Percentiles rank a stretch among this genome's conserved stretches.
phyloP scores from a whole-genome alignment of 2,888 invertebrate species.

The Mantis religiosa region DNA sequence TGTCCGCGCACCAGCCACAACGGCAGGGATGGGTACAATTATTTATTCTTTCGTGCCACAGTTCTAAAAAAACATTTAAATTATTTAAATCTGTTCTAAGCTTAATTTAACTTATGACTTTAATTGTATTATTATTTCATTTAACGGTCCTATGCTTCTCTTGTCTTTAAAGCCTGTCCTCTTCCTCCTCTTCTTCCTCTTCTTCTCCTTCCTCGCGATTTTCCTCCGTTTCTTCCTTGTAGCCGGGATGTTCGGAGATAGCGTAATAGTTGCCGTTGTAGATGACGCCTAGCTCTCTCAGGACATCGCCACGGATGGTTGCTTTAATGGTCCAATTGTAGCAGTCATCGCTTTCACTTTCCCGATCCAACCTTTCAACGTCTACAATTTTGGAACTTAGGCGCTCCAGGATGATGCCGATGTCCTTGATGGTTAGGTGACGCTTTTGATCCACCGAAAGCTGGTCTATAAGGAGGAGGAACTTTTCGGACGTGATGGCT shows the following conservation, averaged over 20 bases:
- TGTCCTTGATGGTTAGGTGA: constrained; percentile 89
- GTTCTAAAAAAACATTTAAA: not conserved
- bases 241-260: constrained; percentile 91
- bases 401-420: constrained; percentile 89
- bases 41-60: not conserved
- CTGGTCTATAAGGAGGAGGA: constrained; percentile 88
- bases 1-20: not conserved
- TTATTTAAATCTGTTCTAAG: constrained; percentile 12
- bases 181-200: constrained; percentile 78
- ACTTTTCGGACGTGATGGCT: constrained; percentile 83
- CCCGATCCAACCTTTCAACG: constrained; percentile 86
- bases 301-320: constrained; percentile 84
- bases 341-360: constrained; percentile 88
- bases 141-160: constrained; percentile 34
- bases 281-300: constrained; percentile 87
- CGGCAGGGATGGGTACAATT: not conserved
- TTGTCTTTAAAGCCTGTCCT: constrained; percentile 51
- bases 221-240: constrained; percentile 85
- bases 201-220: constrained; percentile 63
- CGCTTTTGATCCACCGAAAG: constrained; percentile 88
- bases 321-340: constrained; percentile 97
- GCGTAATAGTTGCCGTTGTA: constrained; percentile 95
- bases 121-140: not conserved
- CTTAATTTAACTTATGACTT: not conserved
- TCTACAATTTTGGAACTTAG: constrained; percentile 90